phyloP scores from a whole-genome alignment of 2,113 vertebrate species.

The human region DNA sequence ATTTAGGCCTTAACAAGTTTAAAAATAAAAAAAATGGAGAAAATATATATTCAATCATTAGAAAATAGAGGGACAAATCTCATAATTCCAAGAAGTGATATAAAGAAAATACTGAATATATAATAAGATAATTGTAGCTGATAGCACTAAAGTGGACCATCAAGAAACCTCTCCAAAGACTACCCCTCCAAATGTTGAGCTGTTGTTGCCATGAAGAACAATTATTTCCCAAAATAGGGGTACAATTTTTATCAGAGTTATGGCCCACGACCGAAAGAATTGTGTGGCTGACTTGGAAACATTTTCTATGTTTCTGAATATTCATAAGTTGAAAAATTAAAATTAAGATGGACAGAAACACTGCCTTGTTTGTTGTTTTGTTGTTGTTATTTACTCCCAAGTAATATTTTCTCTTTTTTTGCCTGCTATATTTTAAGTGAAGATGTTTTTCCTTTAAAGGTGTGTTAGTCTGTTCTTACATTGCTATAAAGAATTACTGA shows the following conservation, averaged over 20 bases:
- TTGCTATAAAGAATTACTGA: too few species aligned
- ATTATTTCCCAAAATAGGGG: not conserved
- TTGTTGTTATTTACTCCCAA: not conserved
- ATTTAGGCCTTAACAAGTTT: not conserved
- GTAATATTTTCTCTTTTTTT: not conserved
- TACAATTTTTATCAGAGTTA: not conserved
- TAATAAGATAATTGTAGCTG: not conserved
- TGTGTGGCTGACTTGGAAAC: not conserved
- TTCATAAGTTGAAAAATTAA: not conserved
- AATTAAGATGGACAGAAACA: not conserved
- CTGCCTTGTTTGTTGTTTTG: not conserved
- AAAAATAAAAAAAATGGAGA: not conserved
- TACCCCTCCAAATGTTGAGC: not conserved
- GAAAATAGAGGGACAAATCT: not conserved
- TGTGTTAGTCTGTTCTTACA: too few species aligned
- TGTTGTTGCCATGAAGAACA: not conserved
- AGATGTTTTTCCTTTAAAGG: not conserved
- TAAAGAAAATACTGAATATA: not conserved
- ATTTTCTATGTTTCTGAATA: not conserved
- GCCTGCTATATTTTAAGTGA: not conserved
- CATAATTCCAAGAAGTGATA: not conserved
- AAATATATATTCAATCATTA: not conserved
- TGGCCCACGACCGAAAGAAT: not conserved
- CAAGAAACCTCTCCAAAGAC: not conserved
- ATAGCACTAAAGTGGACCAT: not conserved